A percentile compares a stretch with the other conserved stretches of the same genome.
These are phyloP conservation scores for Cyanoramphus novaezelandiae DNA, from an alignment of 2,113 vertebrate species.

Conservation along the genomic window DNA sequence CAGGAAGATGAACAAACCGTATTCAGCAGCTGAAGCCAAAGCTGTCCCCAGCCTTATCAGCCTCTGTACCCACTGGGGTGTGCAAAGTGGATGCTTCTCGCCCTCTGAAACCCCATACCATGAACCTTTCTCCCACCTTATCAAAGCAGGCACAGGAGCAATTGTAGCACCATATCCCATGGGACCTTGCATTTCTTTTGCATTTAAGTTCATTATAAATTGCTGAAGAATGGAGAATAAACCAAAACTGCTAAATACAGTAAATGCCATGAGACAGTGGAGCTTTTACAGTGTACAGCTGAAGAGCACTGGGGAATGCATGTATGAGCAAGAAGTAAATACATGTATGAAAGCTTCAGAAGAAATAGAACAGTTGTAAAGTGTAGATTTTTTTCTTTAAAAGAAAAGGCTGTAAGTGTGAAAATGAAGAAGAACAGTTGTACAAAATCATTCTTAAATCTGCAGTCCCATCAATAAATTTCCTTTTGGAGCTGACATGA, in stretches of 20 bases:
- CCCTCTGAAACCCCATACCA: not conserved
- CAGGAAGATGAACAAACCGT: not conserved
- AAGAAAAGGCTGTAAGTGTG: not conserved
- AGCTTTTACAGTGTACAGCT: not conserved
- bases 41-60: not conserved
- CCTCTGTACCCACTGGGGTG: not conserved
- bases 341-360: accelerated
- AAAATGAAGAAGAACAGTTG: not conserved
- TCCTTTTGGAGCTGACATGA: not conserved
- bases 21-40: not conserved
- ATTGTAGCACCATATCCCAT: not conserved
- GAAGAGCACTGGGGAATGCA: not conserved
- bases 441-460: not conserved
- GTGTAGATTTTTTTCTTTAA: not conserved
- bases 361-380: not conserved
- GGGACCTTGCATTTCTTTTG: not conserved
- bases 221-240: not conserved
- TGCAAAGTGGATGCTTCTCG: not conserved
- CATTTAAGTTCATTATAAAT: not conserved
- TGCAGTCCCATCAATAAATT: not conserved
- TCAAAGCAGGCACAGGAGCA: not conserved
- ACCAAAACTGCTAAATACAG: not conserved
- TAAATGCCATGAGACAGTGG: not conserved
- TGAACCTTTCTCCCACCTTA: not conserved
- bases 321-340: not conserved